Conservation (phyloP, 1,140 invertebrate genomes). For the Ladona fulva region DNA sequence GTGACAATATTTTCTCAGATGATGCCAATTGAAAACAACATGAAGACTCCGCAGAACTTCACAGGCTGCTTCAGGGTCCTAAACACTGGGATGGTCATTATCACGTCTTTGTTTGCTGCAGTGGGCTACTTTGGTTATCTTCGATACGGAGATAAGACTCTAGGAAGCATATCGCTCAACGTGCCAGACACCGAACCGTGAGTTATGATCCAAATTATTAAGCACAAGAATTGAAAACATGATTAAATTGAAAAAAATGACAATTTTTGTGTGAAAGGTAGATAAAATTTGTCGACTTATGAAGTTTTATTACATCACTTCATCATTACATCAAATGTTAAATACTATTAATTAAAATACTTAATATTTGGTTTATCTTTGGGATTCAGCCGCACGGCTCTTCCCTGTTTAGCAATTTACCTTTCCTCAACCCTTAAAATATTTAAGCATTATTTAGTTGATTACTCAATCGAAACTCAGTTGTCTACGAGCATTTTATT, state of each 20-base stretch:
- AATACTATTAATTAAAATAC: too few relatives aligned
- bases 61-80: constrained; percentile 75
- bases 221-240: constrained; percentile 21
- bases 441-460: too few relatives aligned
- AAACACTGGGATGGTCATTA: constrained; percentile 78
- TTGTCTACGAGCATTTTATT: too few relatives aligned
- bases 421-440: background rate
- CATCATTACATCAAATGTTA: too few relatives aligned
- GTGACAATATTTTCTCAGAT: constrained; percentile 39
- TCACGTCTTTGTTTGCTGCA: constrained; percentile 75
- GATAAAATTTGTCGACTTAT: too few relatives aligned
- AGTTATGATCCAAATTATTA: constrained; percentile 30
- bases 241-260: too few relatives aligned
- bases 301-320: too few relatives aligned
- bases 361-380: too few relatives aligned
- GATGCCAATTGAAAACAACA: constrained; percentile 85
- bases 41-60: constrained; percentile 76
- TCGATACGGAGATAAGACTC: constrained; percentile 56
- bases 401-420: too few relatives aligned
- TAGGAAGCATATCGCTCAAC: constrained; percentile 66
- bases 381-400: too few relatives aligned
- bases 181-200: constrained; percentile 57
- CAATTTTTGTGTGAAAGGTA: too few relatives aligned
- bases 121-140: constrained; percentile 84
- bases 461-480: too few relatives aligned